Evolutionary conservation across 1,140 invertebrate species (phyloP), one percentile per base, ranked within the genome.

Genomic region (Arctopsyche grandis): DNA sequence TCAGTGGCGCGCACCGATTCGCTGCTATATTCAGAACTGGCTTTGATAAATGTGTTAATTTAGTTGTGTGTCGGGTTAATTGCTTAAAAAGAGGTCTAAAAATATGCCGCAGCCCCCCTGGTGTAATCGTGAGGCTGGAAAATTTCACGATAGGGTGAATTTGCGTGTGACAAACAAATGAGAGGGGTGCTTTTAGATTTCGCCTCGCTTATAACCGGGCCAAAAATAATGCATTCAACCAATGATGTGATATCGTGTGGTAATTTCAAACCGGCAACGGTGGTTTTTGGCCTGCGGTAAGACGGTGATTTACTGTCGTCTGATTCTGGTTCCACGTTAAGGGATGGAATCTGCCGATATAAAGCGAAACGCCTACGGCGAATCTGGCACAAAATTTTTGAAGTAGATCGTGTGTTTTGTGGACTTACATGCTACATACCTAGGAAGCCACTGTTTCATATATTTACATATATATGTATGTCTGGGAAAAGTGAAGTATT

Each of bases 201-300:
- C 5, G 60, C 21, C 19, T 21, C 10, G 4, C 60, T 69, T 24
- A 66, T 21, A 66, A 66, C 66, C 10, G 26, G 69, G 69, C 14
- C 69, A 71, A 71, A 69, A 69, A 71, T 71, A 71, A 71, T 71
- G 69, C 69, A 71, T 71, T 71, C 69, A 38, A 16, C 1, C 19
- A 26, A 5, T 66, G 60, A 66, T 66, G 24, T 66, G 24, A 3
- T 66, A 66, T 66, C 60, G 19, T 5, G 19, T 22, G 24, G 21
- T 21, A 12, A 0, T 66, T 21, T 21, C 19, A 66, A 5, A 22
- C 10, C 9, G 3, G 14, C 12, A 4, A 21, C 0, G 60, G 60
- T 16, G 24, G 60, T 71, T 71, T 71, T 29, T 38, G 16, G 69
- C 69, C 69, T n/a, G 38, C 14, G 69, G 69, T 71, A 46, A 71